These are phyloP conservation scores for Cremastinae sp. DNA, from an alignment of 2,888 invertebrate genomes.

Conservation along the genomic window DNA sequence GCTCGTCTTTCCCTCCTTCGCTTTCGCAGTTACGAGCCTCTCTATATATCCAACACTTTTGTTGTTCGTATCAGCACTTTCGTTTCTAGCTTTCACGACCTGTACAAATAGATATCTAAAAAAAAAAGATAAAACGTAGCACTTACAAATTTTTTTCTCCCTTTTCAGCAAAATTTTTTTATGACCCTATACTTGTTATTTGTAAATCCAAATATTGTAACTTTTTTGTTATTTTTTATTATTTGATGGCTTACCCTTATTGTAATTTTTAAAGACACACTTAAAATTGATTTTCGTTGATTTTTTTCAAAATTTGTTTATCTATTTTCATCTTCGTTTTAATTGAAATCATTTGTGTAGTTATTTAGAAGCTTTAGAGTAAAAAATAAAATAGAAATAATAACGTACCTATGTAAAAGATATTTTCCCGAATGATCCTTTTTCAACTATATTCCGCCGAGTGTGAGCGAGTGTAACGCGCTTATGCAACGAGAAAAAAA, in stretches of 20 bases:
- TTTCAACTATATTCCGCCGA: too few species aligned
- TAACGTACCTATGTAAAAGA: neutral
- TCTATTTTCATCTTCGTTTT: too few species aligned
- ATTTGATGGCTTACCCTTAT: too few species aligned
- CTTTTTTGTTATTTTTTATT: too few species aligned
- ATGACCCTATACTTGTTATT: too few species aligned
- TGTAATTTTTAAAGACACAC: too few species aligned
- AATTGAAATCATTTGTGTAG: neutral
- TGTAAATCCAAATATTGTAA: too few species aligned
- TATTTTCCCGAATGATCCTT: neutral
- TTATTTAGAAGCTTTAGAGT: neutral
- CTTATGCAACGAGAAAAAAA: neutral
- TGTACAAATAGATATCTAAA: conserved; percentile 16
- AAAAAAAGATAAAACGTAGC: conserved; percentile 6
- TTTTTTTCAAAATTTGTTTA: too few species aligned
- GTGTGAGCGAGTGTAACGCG: neutral
- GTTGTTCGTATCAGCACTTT: conserved; percentile 15
- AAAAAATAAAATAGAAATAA: neutral
- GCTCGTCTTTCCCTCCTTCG: conserved; percentile 25
- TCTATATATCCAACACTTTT: conserved; percentile 20
- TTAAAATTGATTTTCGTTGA: too few species aligned
- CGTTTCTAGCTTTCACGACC: conserved; percentile 7
- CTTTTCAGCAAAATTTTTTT: too few species aligned
- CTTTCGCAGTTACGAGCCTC: conserved; percentile 26
- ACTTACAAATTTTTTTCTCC: conserved; percentile 4